A percentile compares a stretch with the other conserved stretches of the same genome.
Conservation (phyloP, 2,888 invertebrate species). For the Smittia aterrima region DNA sequence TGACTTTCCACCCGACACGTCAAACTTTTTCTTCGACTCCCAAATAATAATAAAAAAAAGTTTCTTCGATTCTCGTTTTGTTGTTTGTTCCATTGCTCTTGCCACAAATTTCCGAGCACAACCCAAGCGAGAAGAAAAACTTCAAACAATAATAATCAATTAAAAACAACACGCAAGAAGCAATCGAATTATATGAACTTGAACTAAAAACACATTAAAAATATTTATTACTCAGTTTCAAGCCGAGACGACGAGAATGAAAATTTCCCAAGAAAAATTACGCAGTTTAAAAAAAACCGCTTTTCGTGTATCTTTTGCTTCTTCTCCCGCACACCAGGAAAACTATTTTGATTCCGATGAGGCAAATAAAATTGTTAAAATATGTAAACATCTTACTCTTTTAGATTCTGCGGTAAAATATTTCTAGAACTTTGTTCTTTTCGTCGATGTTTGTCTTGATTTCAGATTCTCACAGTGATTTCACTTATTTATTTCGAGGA, state of each 20-base stretch:
- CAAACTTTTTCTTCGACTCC: too few relatives aligned
- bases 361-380: not conserved
- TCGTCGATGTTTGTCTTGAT: too few relatives aligned
- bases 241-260: not conserved
- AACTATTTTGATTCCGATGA: not conserved
- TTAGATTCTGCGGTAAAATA: too few relatives aligned
- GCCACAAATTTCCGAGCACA: not conserved
- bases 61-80: too few relatives aligned
- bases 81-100: too few relatives aligned
- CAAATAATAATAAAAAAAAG: too few relatives aligned
- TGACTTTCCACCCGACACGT: too few relatives aligned
- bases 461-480: too few relatives aligned
- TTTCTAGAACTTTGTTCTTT: too few relatives aligned
- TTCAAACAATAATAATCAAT: conserved; percentile 33
- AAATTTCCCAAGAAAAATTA: conserved; percentile 37
- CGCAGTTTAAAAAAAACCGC: conserved; percentile 20
- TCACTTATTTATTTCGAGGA: too few relatives aligned
- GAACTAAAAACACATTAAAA: conserved; percentile 38
- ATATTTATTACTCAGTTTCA: not conserved
- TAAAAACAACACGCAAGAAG: conserved; percentile 37
- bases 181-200: conserved; percentile 40
- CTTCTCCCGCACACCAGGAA: too few relatives aligned
- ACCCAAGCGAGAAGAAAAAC: not conserved
- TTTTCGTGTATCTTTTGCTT: not conserved
- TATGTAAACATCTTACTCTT: not conserved